phyloP scores from a whole-genome alignment of 2,113 vertebrate species.

The Callipepla squamata region DNA sequence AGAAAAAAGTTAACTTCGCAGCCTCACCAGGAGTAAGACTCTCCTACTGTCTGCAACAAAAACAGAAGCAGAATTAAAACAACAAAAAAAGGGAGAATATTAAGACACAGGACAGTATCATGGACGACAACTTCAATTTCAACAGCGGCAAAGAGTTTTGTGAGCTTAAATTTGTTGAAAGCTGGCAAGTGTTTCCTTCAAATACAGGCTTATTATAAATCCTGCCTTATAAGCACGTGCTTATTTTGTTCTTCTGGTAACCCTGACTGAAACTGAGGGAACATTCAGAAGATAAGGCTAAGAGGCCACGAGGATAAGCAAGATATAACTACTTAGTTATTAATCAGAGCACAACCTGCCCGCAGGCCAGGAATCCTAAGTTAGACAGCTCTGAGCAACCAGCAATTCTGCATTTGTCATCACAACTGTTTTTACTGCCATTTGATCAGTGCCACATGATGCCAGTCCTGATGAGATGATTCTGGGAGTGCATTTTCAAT shows the following conservation, averaged over 20 bases:
- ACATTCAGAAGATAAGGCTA: not conserved
- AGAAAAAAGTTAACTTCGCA: not conserved
- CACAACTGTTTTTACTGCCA: constrained; percentile 70
- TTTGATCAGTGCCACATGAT: constrained; percentile 66
- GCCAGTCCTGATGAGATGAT: constrained; percentile 48
- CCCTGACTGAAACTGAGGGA: not conserved
- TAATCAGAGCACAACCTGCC: constrained; percentile 51
- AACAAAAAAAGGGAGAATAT: not conserved
- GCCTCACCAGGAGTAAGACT: not conserved
- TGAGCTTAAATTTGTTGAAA: not conserved
- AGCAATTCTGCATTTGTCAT: constrained; percentile 69
- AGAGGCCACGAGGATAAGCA: not conserved
- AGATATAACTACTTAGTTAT: not conserved
- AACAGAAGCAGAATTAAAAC: not conserved
- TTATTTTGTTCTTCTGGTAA: not conserved
- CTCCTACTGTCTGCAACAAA: not conserved
- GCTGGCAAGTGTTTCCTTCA: not conserved
- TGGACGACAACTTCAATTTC: not conserved
- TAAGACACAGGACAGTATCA: not conserved
- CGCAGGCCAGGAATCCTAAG: constrained; percentile 44
- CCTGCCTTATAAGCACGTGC: not conserved
- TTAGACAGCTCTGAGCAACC: constrained; percentile 52
- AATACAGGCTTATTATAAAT: not conserved
- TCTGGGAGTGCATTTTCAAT: constrained; percentile 62
- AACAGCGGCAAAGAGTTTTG: not conserved